Percentiles rank a stretch among this genome's conserved stretches.
These are phyloP conservation scores for Chrysotoxum bicinctum DNA, from an alignment of 2,888 invertebrate species.

Conservation along the genomic window DNA sequence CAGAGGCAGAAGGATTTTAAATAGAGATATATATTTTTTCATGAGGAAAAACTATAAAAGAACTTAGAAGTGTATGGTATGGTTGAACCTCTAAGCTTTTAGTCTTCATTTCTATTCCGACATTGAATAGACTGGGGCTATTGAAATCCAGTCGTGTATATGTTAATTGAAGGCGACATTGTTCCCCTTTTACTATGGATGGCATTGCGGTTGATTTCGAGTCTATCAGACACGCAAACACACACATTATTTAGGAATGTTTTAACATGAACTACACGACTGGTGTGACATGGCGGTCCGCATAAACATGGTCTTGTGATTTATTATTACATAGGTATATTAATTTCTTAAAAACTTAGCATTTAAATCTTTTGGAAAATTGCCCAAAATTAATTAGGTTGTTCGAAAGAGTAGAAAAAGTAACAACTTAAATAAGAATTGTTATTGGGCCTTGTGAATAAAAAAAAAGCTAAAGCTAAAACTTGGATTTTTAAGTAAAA, in stretches of 20 bases:
- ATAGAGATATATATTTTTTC: slow-evolving; percentile 27
- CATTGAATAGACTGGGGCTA: not conserved
- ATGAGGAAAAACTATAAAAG: not conserved
- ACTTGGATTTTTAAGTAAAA: too few species aligned
- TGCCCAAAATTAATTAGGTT: too few species aligned
- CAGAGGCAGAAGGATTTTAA: slow-evolving; percentile 12
- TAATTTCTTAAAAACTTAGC: too few species aligned
- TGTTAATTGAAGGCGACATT: not conserved
- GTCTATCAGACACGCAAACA: not conserved
- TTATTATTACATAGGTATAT: too few species aligned
- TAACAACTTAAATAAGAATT: too few species aligned
- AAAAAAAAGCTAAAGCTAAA: too few species aligned
- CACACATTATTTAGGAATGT: not conserved
- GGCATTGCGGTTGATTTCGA: not conserved
- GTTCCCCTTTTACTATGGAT: not conserved
- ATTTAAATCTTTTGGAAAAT: too few species aligned
- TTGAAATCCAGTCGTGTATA: slow-evolving; percentile 22
- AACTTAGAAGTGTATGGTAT: slow-evolving; percentile 40
- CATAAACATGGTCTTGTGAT: too few species aligned
- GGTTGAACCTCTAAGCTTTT: slow-evolving; percentile 27
- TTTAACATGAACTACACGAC: too few species aligned
- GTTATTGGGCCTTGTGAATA: too few species aligned
- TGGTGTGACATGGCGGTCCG: too few species aligned
- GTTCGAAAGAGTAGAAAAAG: too few species aligned
- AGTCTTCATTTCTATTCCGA: not conserved